Conservation (phyloP, 1,140 invertebrate genomes). For the Magallana ariakensis region DNA sequence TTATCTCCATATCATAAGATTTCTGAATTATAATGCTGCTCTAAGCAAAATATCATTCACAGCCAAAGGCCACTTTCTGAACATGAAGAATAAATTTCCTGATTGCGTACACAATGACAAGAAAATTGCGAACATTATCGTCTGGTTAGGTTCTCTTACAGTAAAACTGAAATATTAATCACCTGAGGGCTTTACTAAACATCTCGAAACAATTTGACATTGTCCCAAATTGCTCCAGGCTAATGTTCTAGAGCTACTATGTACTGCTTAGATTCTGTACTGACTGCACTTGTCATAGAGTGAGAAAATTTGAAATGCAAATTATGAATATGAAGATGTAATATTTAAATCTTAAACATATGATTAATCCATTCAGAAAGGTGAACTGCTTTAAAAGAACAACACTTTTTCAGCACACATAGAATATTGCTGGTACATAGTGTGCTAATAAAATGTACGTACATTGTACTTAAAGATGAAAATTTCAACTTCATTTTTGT, state of each 20-base stretch:
- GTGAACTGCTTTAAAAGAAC: not conserved
- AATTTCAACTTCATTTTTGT: no score
- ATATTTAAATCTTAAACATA: not conserved
- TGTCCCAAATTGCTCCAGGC: conserved; percentile 2
- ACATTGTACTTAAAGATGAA: no score
- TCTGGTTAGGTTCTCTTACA: not conserved
- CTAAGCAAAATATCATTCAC: no score
- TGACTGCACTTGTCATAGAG: conserved; percentile 14
- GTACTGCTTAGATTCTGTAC: not conserved
- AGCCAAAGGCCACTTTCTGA: no score
- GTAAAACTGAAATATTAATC: not conserved
- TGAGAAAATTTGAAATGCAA: conserved; percentile 16
- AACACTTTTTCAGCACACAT: no score
- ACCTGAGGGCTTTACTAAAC: not conserved
- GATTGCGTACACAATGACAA: no score
- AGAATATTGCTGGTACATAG: no score
- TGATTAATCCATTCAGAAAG: not conserved
- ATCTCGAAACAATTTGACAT: not conserved
- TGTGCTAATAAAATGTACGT: no score
- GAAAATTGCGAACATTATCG: no score
- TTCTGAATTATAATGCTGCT: no score
- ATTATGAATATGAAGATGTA: not conserved
- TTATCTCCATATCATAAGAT: no score
- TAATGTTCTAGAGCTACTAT: not conserved
- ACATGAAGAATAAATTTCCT: no score